Evolutionary conservation across 2,888 invertebrate species (phyloP).

Genomic region (Ptychoptera albimana): DNA sequence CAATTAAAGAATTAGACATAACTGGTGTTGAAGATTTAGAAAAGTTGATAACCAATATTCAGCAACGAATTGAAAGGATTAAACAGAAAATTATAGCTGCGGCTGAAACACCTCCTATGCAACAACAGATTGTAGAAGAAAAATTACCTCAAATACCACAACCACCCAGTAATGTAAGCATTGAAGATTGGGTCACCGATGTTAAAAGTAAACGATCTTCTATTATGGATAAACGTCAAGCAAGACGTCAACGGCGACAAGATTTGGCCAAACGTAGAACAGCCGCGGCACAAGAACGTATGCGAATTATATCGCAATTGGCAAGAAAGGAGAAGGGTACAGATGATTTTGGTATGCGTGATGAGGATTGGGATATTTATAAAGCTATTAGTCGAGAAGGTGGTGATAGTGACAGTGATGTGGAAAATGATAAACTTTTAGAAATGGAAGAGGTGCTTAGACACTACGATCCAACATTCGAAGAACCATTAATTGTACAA

Average conservation of each 20-base stretch:
- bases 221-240: conserved; percentile 52
- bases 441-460: conserved; percentile 74
- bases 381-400: conserved; percentile 65
- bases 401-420: conserved; percentile 82
- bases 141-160: conserved; percentile 17
- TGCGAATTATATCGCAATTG: conserved; percentile 84
- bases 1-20: conserved; percentile 58
- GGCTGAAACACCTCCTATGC: conserved; percentile 3
- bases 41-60: conserved; percentile 13
- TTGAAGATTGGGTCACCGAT: conserved; percentile 23
- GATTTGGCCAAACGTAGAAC: conserved; percentile 83
- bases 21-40: conserved; percentile 65
- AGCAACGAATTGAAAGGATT: conserved; percentile 41
- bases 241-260: conserved; percentile 61
- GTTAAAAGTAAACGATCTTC: conserved; percentile 41
- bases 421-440: conserved; percentile 73
- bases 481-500: conserved; percentile 31
- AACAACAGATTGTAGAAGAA: conserved; percentile 13
- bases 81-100: conserved; percentile 45
- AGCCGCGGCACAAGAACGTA: conserved; percentile 84
- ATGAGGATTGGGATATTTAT: conserved; percentile 95
- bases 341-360: conserved; percentile 85
- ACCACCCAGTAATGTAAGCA: conserved; percentile 21
- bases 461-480: conserved; percentile 63
- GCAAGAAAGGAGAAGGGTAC: conserved; percentile 63